Percentiles rank a stretch among this genome's conserved stretches.
Conservation (phyloP, 2,888 invertebrate genomes). For the Sesia apiformis region DNA sequence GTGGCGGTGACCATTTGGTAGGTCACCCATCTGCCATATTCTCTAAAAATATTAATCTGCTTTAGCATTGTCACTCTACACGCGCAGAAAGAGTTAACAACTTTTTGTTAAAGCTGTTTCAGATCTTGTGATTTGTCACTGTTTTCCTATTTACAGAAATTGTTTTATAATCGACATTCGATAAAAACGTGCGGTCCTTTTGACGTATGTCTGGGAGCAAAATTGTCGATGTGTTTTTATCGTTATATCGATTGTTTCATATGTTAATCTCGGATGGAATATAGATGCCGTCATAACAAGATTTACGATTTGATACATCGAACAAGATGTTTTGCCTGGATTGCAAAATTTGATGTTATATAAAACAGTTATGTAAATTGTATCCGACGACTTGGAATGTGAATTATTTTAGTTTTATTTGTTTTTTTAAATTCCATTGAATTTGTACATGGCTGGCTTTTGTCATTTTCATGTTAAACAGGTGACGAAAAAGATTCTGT, state of each 20-base stretch:
- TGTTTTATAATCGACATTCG: conserved; percentile 22
- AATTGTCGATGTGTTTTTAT: conserved; percentile 28
- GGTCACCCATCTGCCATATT: too few relatives aligned
- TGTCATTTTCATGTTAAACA: too few relatives aligned
- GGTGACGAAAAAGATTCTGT: too few relatives aligned
- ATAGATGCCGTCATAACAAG: conserved; percentile 9
- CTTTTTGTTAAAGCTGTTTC: conserved; percentile 17
- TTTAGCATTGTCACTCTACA: too few relatives aligned
- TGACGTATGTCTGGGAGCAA: conserved; percentile 17
- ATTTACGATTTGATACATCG: background rate
- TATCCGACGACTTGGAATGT: background rate
- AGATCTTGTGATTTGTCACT: conserved; percentile 11
- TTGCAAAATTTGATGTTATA: too few relatives aligned
- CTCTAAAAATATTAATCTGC: too few relatives aligned
- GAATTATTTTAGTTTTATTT: background rate
- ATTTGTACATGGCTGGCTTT: too few relatives aligned
- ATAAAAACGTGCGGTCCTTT: conserved; percentile 17
- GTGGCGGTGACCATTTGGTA: too few relatives aligned
- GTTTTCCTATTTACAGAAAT: conserved; percentile 29
- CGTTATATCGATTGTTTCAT: conserved; percentile 29
- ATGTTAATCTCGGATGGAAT: conserved; percentile 22
- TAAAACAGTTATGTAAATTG: too few relatives aligned
- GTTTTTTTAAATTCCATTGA: background rate
- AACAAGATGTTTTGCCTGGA: too few relatives aligned
- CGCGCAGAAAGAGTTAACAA: too few relatives aligned